These are phyloP conservation scores for Eugnorisma glareosa DNA, from an alignment of 2,888 invertebrate species.

Conservation along the genomic window DNA sequence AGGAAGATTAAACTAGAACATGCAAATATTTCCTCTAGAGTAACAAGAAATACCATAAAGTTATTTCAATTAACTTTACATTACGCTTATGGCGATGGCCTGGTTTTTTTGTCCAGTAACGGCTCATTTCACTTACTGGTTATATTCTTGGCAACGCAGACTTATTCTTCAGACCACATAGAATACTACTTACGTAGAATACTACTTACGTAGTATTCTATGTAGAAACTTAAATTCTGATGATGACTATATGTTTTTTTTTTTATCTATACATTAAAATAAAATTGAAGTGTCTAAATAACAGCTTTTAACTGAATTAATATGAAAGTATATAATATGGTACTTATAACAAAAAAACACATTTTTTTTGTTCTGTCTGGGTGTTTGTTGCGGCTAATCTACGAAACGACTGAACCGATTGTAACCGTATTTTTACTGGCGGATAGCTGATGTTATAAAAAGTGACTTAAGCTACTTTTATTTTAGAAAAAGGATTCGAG, in stretches of 20 bases:
- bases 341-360: not conserved
- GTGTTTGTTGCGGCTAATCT: not conserved
- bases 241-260: not conserved
- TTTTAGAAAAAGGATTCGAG: too few species aligned
- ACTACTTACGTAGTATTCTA: not conserved
- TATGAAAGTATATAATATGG: too few species aligned
- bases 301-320: not conserved
- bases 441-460: not conserved
- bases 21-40: slow-evolving; percentile 20
- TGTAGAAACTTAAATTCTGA: not conserved
- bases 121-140: slow-evolving; percentile 30
- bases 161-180: not conserved
- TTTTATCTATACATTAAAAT: too few species aligned
- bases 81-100: slow-evolving; percentile 28
- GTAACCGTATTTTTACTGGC: not conserved
- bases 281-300: not conserved
- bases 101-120: slow-evolving; percentile 20
- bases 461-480: too few species aligned
- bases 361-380: not conserved
- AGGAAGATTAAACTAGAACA: slow-evolving; percentile 23
- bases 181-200: too few species aligned
- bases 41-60: slow-evolving; percentile 5
- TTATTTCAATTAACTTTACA: slow-evolving; percentile 32
- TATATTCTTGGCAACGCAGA: slow-evolving; percentile 27
- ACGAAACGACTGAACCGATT: not conserved